Base-by-base conservation (phyloP, 2,797 vertebrate genomes). In the Tenualosa ilisha region DNA sequence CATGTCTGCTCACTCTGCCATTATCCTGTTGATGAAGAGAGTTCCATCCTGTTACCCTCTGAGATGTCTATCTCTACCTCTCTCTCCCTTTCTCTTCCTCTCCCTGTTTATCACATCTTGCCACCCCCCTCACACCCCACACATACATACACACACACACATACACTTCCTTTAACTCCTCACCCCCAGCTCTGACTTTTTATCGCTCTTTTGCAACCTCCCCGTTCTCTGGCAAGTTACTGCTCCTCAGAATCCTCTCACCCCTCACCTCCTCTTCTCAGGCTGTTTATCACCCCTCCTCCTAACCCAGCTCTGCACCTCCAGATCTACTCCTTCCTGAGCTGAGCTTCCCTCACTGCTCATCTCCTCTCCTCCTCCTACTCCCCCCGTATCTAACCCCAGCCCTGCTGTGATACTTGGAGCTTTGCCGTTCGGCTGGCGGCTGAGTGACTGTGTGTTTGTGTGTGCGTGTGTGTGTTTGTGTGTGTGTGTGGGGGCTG, bases 11-110 rank as follows among this genome's bases (percentile, higher is more conserved):
- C 65, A 72, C 65, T 37, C 65, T 72, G 11, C 26, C 31, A 72
- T 72, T 72, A 72, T 11, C 11, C 65, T 72, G 13, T 37, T 72
- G 3, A 72, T 72, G 65, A 72, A 72, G 26, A 68, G 56, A 72
- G 65, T 12, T 72, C 65, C 26, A 72, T 72, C 13, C 15, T 37
- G 65, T 72, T 72, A 72, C 31, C 65, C 65, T 72, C 65, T 72
- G 63, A 65, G 63, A 0, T 65, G 13, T 43, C 37, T 75, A 13
- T 75, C 68, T 40, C 12, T 20, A 31, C 31, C 31, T 37, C 31
- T 75, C 68, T 17, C 15, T 40, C 13, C 15, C 12, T 0, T 7
- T 9, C 1, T 63, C 5, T 15, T 46, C 51, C 81, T 46, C 61
- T 13, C 11, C 13, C 65, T 40, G 53, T 15, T 54, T 20, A 54